A percentile compares a stretch with the other conserved stretches of the same genome.
Evolutionary conservation across 2,113 vertebrate species (phyloP).

Genomic region (Paracanthobrama guichenoti): DNA sequence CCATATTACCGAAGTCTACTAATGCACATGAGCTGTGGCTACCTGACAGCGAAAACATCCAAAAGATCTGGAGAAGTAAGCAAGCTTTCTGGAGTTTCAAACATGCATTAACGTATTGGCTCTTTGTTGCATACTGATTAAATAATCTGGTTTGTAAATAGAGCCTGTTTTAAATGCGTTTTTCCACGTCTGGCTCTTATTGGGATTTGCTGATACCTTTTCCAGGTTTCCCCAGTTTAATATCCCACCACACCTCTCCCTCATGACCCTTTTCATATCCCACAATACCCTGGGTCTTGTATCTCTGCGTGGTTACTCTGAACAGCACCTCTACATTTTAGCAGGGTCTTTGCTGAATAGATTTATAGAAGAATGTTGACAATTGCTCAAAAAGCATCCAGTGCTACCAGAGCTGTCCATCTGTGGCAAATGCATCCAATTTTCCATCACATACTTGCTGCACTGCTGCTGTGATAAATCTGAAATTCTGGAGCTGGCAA

Average conservation of each 20-base stretch:
- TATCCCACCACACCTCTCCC: slow-evolving; percentile 43
- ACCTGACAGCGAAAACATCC: slow-evolving; percentile 57
- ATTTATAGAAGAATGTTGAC: slow-evolving; percentile 47
- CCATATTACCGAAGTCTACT: slow-evolving; percentile 36
- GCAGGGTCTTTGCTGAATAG: slow-evolving; percentile 37
- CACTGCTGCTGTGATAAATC: slow-evolving; percentile 44
- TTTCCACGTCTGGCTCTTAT: slow-evolving; percentile 52
- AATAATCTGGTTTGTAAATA: slow-evolving; percentile 64
- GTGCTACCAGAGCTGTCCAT: slow-evolving; percentile 39
- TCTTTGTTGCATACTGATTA: slow-evolving; percentile 59
- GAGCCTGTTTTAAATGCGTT: slow-evolving; percentile 51
- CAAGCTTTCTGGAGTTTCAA: slow-evolving; percentile 53
- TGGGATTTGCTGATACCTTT: slow-evolving; percentile 52
- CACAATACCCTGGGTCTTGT: slow-evolving; percentile 16
- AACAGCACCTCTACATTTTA: slow-evolving; percentile 25
- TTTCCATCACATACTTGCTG: slow-evolving; percentile 53
- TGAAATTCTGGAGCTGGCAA: slow-evolving; percentile 25
- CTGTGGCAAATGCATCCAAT: slow-evolving; percentile 11
- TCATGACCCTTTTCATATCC: slow-evolving; percentile 36
- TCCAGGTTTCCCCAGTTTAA: slow-evolving; percentile 50
- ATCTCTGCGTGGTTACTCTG: slow-evolving; percentile 26
- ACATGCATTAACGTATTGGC: slow-evolving; percentile 52
- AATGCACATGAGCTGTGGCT: slow-evolving; percentile 52
- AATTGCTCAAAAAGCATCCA: slow-evolving; percentile 20
- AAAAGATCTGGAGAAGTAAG: slow-evolving; percentile 55